Conservation (phyloP, 2,888 invertebrate genomes). For the Bombylius major region DNA sequence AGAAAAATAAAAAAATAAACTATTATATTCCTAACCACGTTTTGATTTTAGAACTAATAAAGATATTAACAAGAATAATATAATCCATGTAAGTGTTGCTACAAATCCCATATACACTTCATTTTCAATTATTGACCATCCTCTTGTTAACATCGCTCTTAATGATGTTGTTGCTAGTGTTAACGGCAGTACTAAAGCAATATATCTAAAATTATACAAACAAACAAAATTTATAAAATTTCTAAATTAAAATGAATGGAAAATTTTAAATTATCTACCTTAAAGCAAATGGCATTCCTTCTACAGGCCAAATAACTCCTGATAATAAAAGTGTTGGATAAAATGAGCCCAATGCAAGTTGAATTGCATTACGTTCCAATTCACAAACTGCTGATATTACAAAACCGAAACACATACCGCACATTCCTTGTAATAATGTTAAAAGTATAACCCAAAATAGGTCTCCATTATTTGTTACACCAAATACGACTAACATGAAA, state of each 20-base stretch:
- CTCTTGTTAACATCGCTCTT: slow-evolving; percentile 73
- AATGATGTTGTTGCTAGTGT: slow-evolving; percentile 88
- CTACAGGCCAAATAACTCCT: slow-evolving; percentile 93
- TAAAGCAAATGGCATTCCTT: slow-evolving; percentile 81
- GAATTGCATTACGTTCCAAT: slow-evolving; percentile 84
- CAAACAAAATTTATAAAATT: not conserved
- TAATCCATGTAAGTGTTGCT: slow-evolving; percentile 75
- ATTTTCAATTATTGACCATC: slow-evolving; percentile 69
- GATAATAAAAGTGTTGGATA: slow-evolving; percentile 86
- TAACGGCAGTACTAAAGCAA: slow-evolving; percentile 71
- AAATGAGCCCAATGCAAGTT: slow-evolving; percentile 84
- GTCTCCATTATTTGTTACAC: slow-evolving; percentile 81
- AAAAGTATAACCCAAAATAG: slow-evolving; percentile 71
- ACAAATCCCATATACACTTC: slow-evolving; percentile 83
- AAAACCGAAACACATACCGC: slow-evolving; percentile 95
- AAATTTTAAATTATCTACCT: slow-evolving; percentile 29
- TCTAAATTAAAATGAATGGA: too few relatives aligned
- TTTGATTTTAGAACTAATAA: slow-evolving; percentile 69
- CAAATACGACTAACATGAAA: slow-evolving; percentile 83
- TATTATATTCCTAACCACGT: slow-evolving; percentile 46
- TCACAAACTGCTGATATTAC: slow-evolving; percentile 88
- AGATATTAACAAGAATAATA: slow-evolving; percentile 66
- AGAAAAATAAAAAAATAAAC: too few relatives aligned
- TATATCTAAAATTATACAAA: slow-evolving; percentile 39
- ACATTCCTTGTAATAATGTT: slow-evolving; percentile 79